Evolutionary conservation across 2,797 vertebrate species (phyloP), one percentile per base, ranked within the genome.

Genomic region (Cossypha caffra): DNA sequence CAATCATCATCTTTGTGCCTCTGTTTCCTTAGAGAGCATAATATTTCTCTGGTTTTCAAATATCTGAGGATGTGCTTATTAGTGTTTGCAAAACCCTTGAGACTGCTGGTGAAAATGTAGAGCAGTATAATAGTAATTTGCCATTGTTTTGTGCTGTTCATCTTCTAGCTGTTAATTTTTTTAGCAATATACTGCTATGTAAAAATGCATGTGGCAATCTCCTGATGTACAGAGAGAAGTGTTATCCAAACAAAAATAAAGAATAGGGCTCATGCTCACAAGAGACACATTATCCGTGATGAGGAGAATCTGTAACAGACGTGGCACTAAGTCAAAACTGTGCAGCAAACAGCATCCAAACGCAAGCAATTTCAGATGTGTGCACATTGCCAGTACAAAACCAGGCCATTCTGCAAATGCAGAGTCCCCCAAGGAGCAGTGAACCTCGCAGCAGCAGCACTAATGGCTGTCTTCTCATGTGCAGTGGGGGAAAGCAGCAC

Each of bases 381-480:
- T 89, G 81, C 86, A 84, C 59, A 84, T 74, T 96, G 95, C 87
- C 94, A 88, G 91, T 37, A 74, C 74, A 68, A 94, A 97, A 93
- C 75, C 76, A 95, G 92, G 93, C 95, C 95, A 87, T 96, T 96
- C 88, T 92, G 83, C 92, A 88, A 81, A 57, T 4, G 14, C 73
- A 84, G 91, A 17, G 6, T 78, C 86, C 95, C 93, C 95, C 10
- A 5, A 93, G 95, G 96, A 97, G 96, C 17, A 89, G 75, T 97
- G 96, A 97, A 95, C 94, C 96, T 92, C 63, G 11, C 88, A 94
- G 94, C 95, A 91, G 74, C 91, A 94, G 80, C 3, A 7, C 92
- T 97, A 97, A 96, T 97, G 95, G 89, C 90, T 92, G 83, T 86
- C 93, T 95, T 92, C 93, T 97, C 95, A 75, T 97, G 91, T 84